These are phyloP conservation scores for Macheiramphus alcinus DNA, from an alignment of 2,113 vertebrate species.

Conservation along the genomic window DNA sequence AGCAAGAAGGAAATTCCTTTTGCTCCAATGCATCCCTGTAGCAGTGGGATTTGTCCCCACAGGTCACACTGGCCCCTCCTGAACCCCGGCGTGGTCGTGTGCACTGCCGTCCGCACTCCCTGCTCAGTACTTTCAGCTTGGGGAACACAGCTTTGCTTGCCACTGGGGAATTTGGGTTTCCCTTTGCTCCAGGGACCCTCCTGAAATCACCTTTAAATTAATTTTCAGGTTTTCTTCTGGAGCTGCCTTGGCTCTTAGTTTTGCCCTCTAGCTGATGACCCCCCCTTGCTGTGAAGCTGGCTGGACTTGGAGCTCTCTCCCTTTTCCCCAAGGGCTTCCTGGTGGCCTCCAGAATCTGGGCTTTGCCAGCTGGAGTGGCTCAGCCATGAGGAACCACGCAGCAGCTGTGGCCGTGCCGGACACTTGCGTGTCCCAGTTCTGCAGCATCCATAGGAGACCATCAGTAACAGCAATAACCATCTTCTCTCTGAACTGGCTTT, in stretches of 20 bases:
- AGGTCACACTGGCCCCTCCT: neutral
- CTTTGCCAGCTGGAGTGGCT: neutral
- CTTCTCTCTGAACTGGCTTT: neutral
- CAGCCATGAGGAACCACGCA: neutral
- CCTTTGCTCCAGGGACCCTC: neutral
- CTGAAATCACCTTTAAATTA: neutral
- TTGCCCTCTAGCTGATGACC: neutral
- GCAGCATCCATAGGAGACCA: neutral
- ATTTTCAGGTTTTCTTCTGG: neutral
- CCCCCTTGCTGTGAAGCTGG: neutral
- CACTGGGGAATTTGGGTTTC: neutral
- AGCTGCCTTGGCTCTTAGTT: neutral
- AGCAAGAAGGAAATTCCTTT: neutral
- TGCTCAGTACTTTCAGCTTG: fast-evolving
- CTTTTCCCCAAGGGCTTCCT: neutral
- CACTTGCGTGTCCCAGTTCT: neutral
- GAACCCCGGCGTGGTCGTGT: fast-evolving
- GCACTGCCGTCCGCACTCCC: neutral
- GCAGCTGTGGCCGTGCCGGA: fast-evolving
- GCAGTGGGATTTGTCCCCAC: neutral
- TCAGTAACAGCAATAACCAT: neutral
- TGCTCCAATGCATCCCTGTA: neutral
- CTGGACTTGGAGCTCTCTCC: neutral
- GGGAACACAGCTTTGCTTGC: neutral
- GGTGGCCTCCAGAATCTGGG: neutral